Conservation (phyloP, 1,140 invertebrate species). For the Bombus confusus region DNA sequence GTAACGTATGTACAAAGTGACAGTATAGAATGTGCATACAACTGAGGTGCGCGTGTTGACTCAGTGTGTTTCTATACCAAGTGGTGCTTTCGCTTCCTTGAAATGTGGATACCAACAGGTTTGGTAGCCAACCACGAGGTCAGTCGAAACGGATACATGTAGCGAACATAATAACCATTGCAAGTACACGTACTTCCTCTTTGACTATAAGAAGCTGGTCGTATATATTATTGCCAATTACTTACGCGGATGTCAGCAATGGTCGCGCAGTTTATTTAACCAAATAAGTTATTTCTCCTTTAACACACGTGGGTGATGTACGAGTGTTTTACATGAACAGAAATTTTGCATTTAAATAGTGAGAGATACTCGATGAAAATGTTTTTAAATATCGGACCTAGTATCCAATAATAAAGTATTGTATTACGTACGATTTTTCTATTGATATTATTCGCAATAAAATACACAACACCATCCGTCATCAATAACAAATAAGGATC, state of each 20-base stretch:
- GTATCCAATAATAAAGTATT: conserved; percentile 7
- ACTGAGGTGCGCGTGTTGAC: conserved; percentile 44
- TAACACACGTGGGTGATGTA: conserved; percentile 51
- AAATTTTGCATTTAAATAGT: conserved; percentile 55
- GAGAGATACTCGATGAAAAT: not conserved
- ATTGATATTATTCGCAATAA: conserved; percentile 30
- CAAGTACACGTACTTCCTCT: conserved; percentile 30
- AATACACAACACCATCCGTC: conserved; percentile 20
- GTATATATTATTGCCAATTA: conserved; percentile 42
- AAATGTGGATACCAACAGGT: conserved; percentile 37
- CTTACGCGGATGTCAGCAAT: conserved; percentile 24
- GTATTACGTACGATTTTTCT: conserved; percentile 34
- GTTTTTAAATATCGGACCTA: conserved; percentile 23
- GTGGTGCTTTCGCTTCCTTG: conserved; percentile 32
- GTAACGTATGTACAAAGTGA: conserved; percentile 46
- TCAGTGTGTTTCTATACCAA: conserved; percentile 56
- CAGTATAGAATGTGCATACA: conserved; percentile 37
- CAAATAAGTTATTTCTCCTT: conserved; percentile 65
- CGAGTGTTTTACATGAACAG: conserved; percentile 59
- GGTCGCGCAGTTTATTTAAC: conserved; percentile 48
- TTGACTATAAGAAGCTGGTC: conserved; percentile 50
- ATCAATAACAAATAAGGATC: not conserved
- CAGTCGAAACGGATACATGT: conserved; percentile 34
- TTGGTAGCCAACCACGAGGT: conserved; percentile 36
- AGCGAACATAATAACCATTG: conserved; percentile 21